Evolutionary conservation across 2,797 vertebrate species (phyloP), one percentile per base, ranked within the genome.

Genomic region (Apodemus agrarius): DNA sequence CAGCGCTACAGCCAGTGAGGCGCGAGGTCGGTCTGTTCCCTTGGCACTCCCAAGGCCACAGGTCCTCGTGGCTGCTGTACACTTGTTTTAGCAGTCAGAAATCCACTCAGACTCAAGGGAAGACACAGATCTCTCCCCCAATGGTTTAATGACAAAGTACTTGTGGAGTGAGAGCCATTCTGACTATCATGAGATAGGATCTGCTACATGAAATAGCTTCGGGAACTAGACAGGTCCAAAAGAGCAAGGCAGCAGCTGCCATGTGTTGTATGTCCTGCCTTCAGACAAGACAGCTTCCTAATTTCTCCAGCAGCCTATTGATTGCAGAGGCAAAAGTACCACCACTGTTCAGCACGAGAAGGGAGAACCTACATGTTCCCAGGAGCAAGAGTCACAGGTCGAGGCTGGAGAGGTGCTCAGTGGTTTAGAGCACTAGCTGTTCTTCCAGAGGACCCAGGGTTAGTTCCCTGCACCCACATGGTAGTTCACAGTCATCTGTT

Each of bases 231-330:
- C 12, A 37, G 67, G 84, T 67, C 43, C 17, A 52, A 89, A 26
- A 88, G 75, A 88, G 83, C 61, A 92, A 96, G 43, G 10, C 72
- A 90, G n/a, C 84, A 93, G 29, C 37, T 85, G 12, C 29, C 52
- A 14, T 65, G 54, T 78, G 21, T 40, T 86, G 89, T 22, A 52
- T 37, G 54, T 72, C 16, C 46, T 75, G 21, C 8, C 63, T 85
- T 74, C 26, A 49, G 76, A 43, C 17, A 7, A 40, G 13, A 3
- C 3, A 59, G 11, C 52, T 21, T 43, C 34, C 10, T 82, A 10
- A 57, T 91, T 81, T 91, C 54, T 91, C 17, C 59, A 95, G 61
- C 29, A 74, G 2, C 7, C 34, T 83, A 14, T 57, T 61, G 22
- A 52, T 81, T 52, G n/a, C n/a, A 63, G 79, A 81, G 19, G 24